These are phyloP conservation scores for Drosophila ficusphila DNA, from an alignment of 1,140 invertebrate genomes.

Conservation along the genomic window DNA sequence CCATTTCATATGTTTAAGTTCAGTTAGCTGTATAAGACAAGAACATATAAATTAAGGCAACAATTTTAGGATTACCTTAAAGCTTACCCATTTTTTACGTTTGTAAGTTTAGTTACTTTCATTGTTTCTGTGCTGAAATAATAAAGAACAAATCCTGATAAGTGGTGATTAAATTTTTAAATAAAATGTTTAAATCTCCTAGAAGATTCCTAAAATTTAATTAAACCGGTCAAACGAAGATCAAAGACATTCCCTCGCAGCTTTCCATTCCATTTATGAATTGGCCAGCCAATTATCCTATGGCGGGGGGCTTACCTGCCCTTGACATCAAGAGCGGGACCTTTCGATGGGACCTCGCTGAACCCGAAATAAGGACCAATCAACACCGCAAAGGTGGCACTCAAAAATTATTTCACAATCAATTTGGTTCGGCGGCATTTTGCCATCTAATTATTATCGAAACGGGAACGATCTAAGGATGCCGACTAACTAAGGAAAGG, in stretches of 20 bases:
- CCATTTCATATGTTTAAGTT: too few species aligned
- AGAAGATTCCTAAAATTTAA: too few species aligned
- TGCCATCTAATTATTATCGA: slow-evolving; percentile 80
- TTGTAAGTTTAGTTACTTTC: too few species aligned
- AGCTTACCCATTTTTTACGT: too few species aligned
- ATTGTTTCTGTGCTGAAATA: too few species aligned
- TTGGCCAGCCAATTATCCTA: neutral
- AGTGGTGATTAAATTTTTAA: too few species aligned
- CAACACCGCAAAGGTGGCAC: slow-evolving; percentile 73
- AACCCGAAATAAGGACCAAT: slow-evolving; percentile 42
- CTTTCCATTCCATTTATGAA: slow-evolving; percentile 21
- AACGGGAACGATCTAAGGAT: slow-evolving; percentile 15
- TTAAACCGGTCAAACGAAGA: neutral
- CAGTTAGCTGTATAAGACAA: too few species aligned
- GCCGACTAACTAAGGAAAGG: slow-evolving; percentile 52
- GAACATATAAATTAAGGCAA: neutral
- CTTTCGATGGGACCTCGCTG: slow-evolving; percentile 31
- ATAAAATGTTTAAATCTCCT: too few species aligned
- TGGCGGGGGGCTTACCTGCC: neutral
- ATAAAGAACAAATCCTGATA: too few species aligned
- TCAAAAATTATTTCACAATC: slow-evolving; percentile 76
- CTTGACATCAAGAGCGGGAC: slow-evolving; percentile 13
- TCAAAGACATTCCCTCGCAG: slow-evolving; percentile 12
- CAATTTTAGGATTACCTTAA: too few species aligned
- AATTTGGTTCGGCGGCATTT: slow-evolving; percentile 75